phyloP scores from a whole-genome alignment of 1,140 invertebrate genomes.

The Lasioglossum albipes region DNA sequence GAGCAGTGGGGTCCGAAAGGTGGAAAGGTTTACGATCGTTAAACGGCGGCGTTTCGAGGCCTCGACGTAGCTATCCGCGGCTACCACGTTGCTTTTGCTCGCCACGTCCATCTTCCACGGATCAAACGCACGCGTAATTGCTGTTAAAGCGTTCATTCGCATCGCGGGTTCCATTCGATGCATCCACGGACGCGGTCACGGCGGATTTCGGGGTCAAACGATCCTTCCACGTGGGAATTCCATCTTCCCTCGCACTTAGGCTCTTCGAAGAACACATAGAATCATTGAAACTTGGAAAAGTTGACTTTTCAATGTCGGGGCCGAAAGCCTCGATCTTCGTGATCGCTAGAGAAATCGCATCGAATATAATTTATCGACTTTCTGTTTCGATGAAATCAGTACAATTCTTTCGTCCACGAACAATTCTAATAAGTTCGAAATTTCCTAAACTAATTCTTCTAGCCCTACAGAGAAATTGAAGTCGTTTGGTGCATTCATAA shows the following conservation, averaged over 20 bases:
- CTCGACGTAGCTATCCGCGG: not conserved
- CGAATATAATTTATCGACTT: too few relatives aligned
- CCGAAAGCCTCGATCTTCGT: too few relatives aligned
- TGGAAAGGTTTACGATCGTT: constrained; percentile 48
- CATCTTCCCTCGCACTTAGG: not conserved
- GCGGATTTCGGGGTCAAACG: constrained; percentile 20
- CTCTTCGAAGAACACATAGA: too few relatives aligned
- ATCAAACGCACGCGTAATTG: constrained; percentile 46
- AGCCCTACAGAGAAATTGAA: too few relatives aligned
- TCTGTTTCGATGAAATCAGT: too few relatives aligned
- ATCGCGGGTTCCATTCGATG: constrained; percentile 30
- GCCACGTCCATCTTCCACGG: constrained; percentile 41
- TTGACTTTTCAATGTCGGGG: too few relatives aligned
- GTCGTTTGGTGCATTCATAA: too few relatives aligned
- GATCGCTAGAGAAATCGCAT: too few relatives aligned
- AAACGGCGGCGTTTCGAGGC: constrained; percentile 38
- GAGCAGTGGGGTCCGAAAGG: constrained; percentile 33
- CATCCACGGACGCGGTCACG: constrained; percentile 39
- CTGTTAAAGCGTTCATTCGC: constrained; percentile 49
- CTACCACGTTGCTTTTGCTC: not conserved
- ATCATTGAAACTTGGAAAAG: too few relatives aligned
- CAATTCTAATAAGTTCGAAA: too few relatives aligned
- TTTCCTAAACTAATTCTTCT: too few relatives aligned
- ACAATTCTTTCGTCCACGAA: too few relatives aligned
- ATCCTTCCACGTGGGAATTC: constrained; percentile 11